Percentiles rank a stretch among this genome's conserved stretches.
These are phyloP conservation scores for Orchestia grillus DNA, from an alignment of 1,140 invertebrate genomes.

Conservation along the genomic window DNA sequence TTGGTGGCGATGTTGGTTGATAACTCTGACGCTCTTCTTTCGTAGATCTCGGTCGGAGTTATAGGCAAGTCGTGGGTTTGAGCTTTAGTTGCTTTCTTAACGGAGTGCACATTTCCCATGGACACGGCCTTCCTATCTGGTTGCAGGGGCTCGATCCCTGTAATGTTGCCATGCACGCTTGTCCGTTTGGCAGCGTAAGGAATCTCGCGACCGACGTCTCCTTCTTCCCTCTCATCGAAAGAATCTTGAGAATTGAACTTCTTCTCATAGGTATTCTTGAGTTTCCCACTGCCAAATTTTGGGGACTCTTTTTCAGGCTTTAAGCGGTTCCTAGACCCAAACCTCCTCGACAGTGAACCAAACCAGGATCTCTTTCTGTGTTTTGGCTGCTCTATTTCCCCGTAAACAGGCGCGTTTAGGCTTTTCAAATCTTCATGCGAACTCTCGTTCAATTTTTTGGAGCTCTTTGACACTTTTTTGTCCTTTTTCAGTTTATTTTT, in stretches of 20 bases:
- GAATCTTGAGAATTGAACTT: not conserved
- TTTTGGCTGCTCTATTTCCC: not conserved
- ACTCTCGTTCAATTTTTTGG: not conserved
- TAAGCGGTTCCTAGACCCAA: not conserved
- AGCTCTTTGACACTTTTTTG: not conserved
- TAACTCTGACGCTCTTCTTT: not conserved
- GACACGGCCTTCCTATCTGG: not conserved
- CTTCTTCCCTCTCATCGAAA: not conserved
- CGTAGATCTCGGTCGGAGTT: slow-evolving; percentile 35
- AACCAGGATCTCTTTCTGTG: not conserved
- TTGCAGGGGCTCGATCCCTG: not conserved
- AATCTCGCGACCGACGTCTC: not conserved
- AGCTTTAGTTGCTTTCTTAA: not conserved
- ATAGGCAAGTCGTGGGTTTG: not conserved
- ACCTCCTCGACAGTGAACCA: not conserved
- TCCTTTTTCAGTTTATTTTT: not conserved
- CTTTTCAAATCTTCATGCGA: not conserved
- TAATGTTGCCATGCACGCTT: not conserved
- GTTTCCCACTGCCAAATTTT: not conserved
- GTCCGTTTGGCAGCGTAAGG: not conserved
- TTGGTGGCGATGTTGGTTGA: not conserved
- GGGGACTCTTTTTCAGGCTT: not conserved
- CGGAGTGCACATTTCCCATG: slow-evolving; percentile 28
- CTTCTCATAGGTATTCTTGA: not conserved
- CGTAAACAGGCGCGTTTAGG: not conserved